Percentiles rank a stretch among this genome's conserved stretches.
Evolutionary conservation across 64 coral and sea anemone species (phyloP).

Genomic region (Acropora yongei): DNA sequence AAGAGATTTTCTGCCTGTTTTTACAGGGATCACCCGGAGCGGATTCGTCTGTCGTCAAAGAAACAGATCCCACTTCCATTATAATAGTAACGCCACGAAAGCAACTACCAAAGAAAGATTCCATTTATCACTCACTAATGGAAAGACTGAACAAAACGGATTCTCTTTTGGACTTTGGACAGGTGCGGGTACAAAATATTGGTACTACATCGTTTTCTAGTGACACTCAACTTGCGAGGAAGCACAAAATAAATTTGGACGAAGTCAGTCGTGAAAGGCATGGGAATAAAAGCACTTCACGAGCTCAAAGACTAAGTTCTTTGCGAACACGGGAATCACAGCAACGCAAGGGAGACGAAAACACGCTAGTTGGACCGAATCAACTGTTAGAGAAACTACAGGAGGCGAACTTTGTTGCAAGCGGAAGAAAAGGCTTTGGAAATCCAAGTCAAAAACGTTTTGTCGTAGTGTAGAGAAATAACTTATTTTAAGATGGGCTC

Average conservation of each 20-base stretch:
- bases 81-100: slow-evolving; percentile 30
- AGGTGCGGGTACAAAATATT: slow-evolving; percentile 17
- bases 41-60: neutral
- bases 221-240: slow-evolving; percentile 2
- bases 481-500: neutral
- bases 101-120: slow-evolving; percentile 18
- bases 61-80: neutral
- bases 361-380: neutral
- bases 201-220: slow-evolving; percentile 1
- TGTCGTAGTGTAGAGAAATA: slow-evolving; percentile 24
- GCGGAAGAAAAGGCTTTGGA: slow-evolving; percentile 33
- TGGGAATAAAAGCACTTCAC: neutral
- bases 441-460: slow-evolving; percentile 38
- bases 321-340: neutral
- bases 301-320: slow-evolving; percentile 22
- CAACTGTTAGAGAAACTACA: slow-evolving; percentile 58
- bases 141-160: slow-evolving; percentile 54
- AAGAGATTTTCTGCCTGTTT: neutral
- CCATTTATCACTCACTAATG: slow-evolving; percentile 46
- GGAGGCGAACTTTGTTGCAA: slow-evolving; percentile 63
- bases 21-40: neutral
- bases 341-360: neutral
- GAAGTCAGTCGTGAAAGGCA: neutral
- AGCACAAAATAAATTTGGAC: neutral
- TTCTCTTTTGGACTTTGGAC: slow-evolving; percentile 51